Base-by-base conservation (phyloP, 2,888 invertebrate species). In the Nymphalis polychloros region DNA sequence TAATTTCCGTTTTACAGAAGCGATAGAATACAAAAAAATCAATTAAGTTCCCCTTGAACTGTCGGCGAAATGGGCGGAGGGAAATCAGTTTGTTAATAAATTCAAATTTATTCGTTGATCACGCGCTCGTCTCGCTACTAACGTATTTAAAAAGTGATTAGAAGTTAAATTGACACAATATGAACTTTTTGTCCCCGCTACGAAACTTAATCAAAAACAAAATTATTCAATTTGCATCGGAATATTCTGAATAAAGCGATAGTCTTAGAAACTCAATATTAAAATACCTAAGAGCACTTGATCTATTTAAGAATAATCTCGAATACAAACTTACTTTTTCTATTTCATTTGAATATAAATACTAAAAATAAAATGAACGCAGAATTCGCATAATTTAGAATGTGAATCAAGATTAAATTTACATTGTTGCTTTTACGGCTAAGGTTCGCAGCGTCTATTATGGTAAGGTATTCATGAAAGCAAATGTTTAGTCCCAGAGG, bases 141-240 rank as follows among this genome's bases (percentile, higher is more conserved):
- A 92, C 89, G 89, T 81, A 86, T 91, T 92, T 92, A 91, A 91
- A 92, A 92, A 92, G 90, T 90, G 90, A 91, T 92, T 92, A 92
- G 87, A 91, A 90, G 85, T 92, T 88, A 88, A 89, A 92, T 92
- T 92, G 92, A 90, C 91, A 92, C 91, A 92, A 90, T 91, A 91
- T 87, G 90, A 90, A 91, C 87, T 92, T 92, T 92, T 91, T 92
- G 89, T 90, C 81, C 82, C 81, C 79, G 78, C 80, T 77, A 73
- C 79, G 79, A 72, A 75, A 77, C 79, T 83, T 89, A 88, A 90
- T 90, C 84, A 86, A 83, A 86, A 86, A 84, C 83, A 79, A 82
- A 85, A 88, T 90, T 88, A 91, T 90, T 88, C 85, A 88, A 90
- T 92, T 90, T 90, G 80, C 81, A 81, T 81, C 79, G 77, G 81